A percentile compares a stretch with the other conserved stretches of the same genome.
Evolutionary conservation across 2,113 vertebrate species (phyloP).

Genomic region (Okapia johnstoni): DNA sequence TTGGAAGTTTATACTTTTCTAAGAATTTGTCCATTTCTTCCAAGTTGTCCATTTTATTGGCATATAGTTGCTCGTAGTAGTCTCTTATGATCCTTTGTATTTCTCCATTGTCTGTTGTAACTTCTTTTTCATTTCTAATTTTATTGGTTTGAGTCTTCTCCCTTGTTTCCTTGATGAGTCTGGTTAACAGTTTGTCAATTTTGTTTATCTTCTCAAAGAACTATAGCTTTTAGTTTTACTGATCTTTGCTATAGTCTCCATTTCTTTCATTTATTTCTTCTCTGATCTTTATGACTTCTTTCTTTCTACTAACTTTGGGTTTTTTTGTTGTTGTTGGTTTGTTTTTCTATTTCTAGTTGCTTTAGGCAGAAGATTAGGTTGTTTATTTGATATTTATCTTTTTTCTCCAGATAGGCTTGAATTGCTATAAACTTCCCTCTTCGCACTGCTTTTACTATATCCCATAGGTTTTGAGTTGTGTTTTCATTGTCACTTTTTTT

Average conservation of each 20-base stretch:
- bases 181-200: background rate
- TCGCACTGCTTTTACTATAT: background rate
- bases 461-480: background rate
- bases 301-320: background rate
- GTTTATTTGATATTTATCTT: background rate
- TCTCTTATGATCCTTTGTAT: background rate
- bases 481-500: background rate
- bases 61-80: background rate
- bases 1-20: background rate
- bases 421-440: background rate
- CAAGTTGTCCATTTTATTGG: background rate
- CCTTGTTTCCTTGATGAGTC: background rate
- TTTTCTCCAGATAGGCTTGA: background rate
- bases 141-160: background rate
- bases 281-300: background rate
- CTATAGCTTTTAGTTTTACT: background rate
- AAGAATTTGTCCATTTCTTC: background rate
- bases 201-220: background rate
- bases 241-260: background rate
- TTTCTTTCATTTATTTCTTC: background rate
- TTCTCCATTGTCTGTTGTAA: background rate
- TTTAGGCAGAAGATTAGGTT: background rate
- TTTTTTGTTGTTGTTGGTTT: background rate
- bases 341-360: background rate
- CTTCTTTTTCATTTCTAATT: background rate